A percentile compares a stretch with the other conserved stretches of the same genome.
Conservation (phyloP, 2,113 vertebrate species). For the Peromyscus maniculatus region DNA sequence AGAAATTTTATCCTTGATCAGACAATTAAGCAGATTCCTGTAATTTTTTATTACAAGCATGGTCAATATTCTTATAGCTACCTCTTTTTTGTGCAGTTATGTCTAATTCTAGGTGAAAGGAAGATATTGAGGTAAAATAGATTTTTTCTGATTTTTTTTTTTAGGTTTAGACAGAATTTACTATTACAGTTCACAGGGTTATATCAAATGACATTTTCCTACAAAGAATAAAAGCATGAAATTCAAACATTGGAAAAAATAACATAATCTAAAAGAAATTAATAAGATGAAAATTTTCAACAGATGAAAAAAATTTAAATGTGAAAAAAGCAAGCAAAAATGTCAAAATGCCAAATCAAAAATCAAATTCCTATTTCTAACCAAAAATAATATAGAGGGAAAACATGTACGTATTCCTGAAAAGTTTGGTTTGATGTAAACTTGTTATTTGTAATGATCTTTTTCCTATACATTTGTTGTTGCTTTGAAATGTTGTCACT, state of each 20-base stretch:
- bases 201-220: neutral
- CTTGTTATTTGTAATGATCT: neutral
- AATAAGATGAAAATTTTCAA: neutral
- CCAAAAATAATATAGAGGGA: neutral
- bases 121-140: neutral
- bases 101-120: conserved; percentile 11
- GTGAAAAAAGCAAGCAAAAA: conserved; percentile 21
- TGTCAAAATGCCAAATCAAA: neutral
- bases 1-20: neutral
- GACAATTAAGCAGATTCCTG: neutral
- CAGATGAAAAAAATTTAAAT: neutral
- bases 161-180: neutral
- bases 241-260: neutral
- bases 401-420: neutral
- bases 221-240: neutral
- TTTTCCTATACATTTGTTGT: neutral
- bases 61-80: neutral
- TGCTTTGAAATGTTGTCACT: neutral
- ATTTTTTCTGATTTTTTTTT: conserved; percentile 3
- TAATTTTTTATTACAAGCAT: neutral
- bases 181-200: neutral
- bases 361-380: neutral
- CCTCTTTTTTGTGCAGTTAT: neutral
- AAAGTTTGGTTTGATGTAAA: neutral
- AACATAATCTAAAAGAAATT: conserved; percentile 9